Evolutionary conservation across 1,140 invertebrate genomes (phyloP).

Genomic region (Pollicipes pollicipes): DNA sequence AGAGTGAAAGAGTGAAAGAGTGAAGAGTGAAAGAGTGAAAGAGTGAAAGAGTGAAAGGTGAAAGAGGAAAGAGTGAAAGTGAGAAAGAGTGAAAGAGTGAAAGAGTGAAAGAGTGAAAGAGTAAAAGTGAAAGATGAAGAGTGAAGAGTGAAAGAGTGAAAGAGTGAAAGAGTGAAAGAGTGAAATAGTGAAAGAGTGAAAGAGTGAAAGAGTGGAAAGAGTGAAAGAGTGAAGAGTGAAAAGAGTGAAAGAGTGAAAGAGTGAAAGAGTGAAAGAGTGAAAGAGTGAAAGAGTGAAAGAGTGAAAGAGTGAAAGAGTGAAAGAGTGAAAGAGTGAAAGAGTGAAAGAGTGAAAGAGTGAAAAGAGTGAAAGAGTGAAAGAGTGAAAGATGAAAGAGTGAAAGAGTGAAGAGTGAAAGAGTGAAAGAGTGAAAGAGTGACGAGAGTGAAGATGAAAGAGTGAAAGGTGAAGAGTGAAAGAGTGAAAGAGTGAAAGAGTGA

Average conservation of each 20-base stretch:
- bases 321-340: not conserved
- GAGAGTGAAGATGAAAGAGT: no score
- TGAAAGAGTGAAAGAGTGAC: no score
- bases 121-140: no score
- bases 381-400: slow-evolving; percentile 7
- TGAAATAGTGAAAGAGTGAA: slow-evolving; percentile 17
- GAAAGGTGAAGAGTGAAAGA: no score
- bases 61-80: no score
- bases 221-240: slow-evolving; percentile 10
- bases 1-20: no score
- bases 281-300: slow-evolving; percentile 10
- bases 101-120: no score
- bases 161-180: slow-evolving; percentile 21
- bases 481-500: no score
- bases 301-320: slow-evolving; percentile 19
- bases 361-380: slow-evolving; percentile 20
- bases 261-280: slow-evolving; percentile 9
- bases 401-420: slow-evolving; percentile 8
- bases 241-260: slow-evolving; percentile 14
- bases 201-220: slow-evolving; percentile 9
- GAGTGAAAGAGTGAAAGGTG: no score
- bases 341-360: slow-evolving; percentile 8
- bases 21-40: no score
- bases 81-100: no score
- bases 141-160: no score